These are phyloP conservation scores for Leucoraja ocellata DNA, from an alignment of 2,797 vertebrate species.

Conservation along the genomic window DNA sequence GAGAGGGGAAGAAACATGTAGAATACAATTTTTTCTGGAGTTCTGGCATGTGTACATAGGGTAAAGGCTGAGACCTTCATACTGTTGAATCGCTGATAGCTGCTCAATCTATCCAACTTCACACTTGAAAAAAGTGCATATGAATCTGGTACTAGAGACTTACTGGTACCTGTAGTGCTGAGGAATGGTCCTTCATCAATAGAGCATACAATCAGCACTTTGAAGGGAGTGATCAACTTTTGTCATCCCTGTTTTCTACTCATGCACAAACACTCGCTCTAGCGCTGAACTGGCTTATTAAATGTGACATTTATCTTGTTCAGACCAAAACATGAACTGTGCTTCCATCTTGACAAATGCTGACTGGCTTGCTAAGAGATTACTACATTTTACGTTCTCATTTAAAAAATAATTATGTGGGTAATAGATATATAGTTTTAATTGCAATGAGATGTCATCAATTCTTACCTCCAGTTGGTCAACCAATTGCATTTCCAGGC, in stretches of 20 bases:
- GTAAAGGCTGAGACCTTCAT: not conserved
- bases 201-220: not conserved
- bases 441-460: not conserved
- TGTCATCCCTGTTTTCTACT: not conserved
- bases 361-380: not conserved
- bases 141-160: not conserved
- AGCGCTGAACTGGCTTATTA: not conserved
- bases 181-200: not conserved
- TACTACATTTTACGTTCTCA: not conserved
- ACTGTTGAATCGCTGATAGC: not conserved
- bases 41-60: not conserved
- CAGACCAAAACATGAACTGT: not conserved
- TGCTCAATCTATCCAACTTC: not conserved
- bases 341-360: not conserved
- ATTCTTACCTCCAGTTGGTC: constrained; percentile 72
- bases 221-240: not conserved
- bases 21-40: not conserved
- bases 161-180: not conserved
- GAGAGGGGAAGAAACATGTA: not conserved
- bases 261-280: not conserved
- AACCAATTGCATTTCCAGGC: constrained; percentile 66
- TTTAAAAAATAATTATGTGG: not conserved
- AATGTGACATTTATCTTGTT: not conserved
- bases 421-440: not conserved
- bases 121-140: not conserved